These are phyloP conservation scores for Drosophila pseudotakahashii DNA, from an alignment of 2,888 invertebrate species.

Conservation along the genomic window DNA sequence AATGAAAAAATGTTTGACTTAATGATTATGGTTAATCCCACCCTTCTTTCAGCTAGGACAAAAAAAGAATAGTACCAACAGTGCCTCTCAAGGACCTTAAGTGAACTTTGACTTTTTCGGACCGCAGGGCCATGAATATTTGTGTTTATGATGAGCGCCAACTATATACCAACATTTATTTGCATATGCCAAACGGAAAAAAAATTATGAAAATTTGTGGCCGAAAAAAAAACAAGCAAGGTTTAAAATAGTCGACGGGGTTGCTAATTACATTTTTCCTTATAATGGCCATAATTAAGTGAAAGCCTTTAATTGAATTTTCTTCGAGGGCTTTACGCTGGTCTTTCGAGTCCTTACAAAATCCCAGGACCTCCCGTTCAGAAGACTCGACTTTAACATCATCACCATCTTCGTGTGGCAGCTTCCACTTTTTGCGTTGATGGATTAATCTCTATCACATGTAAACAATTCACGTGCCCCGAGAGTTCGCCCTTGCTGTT, in stretches of 20 bases:
- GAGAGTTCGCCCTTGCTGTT: conserved; percentile 9
- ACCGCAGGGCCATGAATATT: conserved; percentile 28
- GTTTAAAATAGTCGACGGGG: conserved; percentile 5
- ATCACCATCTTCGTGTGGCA: conserved; percentile 10
- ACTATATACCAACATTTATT: conserved; percentile 18
- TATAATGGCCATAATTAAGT: neutral
- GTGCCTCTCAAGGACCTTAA: conserved; percentile 13
- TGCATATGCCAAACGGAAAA: conserved; percentile 21
- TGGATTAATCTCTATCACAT: conserved; percentile 63
- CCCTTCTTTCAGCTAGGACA: neutral
- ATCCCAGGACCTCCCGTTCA: conserved; percentile 1
- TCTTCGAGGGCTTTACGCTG: neutral
- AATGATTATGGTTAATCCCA: neutral
- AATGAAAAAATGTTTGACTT: neutral
- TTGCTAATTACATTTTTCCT: conserved; percentile 19
- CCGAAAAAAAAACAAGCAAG: neutral
- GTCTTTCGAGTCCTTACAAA: conserved; percentile 1
- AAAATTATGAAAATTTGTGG: neutral
- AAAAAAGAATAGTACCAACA: neutral
- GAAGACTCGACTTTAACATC: conserved; percentile 2
- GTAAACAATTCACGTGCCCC: conserved; percentile 41
- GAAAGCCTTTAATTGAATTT: conserved; percentile 27
- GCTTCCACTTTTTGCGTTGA: conserved; percentile 31
- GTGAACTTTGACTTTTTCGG: conserved; percentile 30
- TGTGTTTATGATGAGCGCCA: conserved; percentile 32